A percentile compares a stretch with the other conserved stretches of the same genome.
Conservation (phyloP, 2,888 invertebrate species). For the Tachystola acroxantha region DNA sequence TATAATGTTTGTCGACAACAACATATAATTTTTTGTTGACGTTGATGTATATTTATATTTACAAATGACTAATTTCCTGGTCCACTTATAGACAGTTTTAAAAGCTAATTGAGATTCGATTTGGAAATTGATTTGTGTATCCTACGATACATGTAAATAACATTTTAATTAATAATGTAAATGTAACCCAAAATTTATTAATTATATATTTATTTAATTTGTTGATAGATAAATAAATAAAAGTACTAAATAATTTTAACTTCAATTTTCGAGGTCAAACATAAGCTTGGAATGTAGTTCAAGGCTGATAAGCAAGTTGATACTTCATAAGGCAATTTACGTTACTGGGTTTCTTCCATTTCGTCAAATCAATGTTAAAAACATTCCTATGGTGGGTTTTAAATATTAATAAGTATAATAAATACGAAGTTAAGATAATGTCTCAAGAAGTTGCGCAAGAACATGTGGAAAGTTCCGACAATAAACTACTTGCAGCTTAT, state of each 20-base stretch:
- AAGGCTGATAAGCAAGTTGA: conserved; percentile 3
- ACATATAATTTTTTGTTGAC: no score
- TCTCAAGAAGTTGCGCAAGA: conserved; percentile 12
- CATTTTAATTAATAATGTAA: no score
- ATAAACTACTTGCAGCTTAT: conserved; percentile 2
- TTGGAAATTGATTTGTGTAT: no score
- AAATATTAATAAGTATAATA: background rate
- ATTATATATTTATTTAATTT: no score
- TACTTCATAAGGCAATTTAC: background rate
- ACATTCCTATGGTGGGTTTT: background rate
- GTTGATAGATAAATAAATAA: background rate
- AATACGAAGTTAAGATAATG: conserved; percentile 3
- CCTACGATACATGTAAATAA: no score
- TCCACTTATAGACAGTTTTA: no score
- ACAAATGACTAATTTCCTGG: no score
- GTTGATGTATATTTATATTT: no score
- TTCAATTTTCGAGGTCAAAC: conserved; percentile 1
- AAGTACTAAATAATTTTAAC: background rate
- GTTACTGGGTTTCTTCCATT: background rate
- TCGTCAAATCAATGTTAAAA: background rate
- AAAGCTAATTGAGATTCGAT: no score
- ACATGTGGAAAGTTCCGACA: conserved; percentile 13
- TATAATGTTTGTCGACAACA: no score
- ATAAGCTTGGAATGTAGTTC: conserved; percentile 4
- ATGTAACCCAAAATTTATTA: no score